These are phyloP conservation scores for Lithophane leautieri DNA, from an alignment of 2,888 invertebrate genomes.

Conservation along the genomic window DNA sequence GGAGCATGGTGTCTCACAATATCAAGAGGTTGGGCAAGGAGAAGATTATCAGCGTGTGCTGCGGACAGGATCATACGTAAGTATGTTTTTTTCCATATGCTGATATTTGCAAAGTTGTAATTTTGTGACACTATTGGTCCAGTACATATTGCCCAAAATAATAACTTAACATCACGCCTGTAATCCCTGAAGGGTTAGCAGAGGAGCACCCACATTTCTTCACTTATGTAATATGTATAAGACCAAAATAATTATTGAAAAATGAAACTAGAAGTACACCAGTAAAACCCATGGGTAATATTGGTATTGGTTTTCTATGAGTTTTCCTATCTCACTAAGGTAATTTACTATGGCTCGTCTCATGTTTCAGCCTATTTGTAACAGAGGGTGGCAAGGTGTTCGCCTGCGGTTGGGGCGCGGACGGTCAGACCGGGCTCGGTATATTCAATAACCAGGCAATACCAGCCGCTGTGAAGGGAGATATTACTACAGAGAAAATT, in stretches of 20 bases:
- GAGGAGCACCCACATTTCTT: background rate
- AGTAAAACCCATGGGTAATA: background rate
- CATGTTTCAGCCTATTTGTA: constrained; percentile 92
- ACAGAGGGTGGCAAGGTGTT: constrained; percentile 95
- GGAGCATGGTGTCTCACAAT: constrained; percentile 92
- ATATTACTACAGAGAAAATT: constrained; percentile 95
- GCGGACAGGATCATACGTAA: constrained; percentile 98
- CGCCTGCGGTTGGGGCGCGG: constrained; percentile 98
- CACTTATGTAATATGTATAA: too few species aligned
- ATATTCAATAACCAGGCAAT: constrained; percentile 91
- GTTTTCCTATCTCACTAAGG: background rate
- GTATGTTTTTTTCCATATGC: constrained; percentile 37
- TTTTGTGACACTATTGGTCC: background rate
- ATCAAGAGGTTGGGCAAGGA: constrained; percentile 92
- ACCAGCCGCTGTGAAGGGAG: constrained; percentile 93
- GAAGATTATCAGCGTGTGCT: constrained; percentile 92
- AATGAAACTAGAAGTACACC: background rate
- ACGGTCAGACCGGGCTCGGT: constrained; percentile 97
- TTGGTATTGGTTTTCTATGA: too few species aligned
- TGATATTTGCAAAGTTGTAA: background rate
- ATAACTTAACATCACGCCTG: background rate
- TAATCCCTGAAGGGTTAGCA: background rate
- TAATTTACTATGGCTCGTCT: background rate
- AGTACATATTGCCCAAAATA: background rate
- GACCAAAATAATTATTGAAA: too few species aligned